Conservation (phyloP, 92 coral and sea anemone genomes). For the Bergia puertoricense region DNA sequence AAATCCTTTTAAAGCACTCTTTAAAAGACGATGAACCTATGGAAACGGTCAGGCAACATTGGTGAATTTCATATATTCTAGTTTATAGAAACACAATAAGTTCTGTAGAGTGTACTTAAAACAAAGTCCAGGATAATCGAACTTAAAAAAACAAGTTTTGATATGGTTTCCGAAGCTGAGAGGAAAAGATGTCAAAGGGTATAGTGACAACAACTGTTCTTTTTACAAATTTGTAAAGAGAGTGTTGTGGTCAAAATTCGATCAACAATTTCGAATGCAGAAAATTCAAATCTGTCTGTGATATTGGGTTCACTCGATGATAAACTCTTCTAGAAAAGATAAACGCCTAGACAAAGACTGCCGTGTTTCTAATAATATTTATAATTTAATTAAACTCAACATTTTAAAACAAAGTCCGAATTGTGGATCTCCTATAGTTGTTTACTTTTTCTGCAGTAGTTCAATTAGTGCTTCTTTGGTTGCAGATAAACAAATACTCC, state of each 20-base stretch:
- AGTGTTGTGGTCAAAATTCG: constrained; percentile 4
- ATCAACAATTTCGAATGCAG: background rate
- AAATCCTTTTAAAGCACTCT: constrained; percentile 3
- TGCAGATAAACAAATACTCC: constrained; percentile 18
- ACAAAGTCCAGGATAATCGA: constrained; percentile 27
- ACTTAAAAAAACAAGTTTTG: background rate
- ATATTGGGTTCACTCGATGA: background rate
- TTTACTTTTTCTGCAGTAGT: constrained; percentile 8
- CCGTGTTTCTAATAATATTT: background rate
- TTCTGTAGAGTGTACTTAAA: background rate
- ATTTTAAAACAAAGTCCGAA: background rate
- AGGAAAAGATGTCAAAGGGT: background rate
- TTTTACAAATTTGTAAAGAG: background rate
- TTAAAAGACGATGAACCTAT: background rate
- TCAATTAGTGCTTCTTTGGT: constrained; percentile 25
- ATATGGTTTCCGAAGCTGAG: background rate
- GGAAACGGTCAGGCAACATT: constrained; percentile 20
- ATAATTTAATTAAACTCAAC: background rate
- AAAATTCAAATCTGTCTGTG: constrained; percentile 1
- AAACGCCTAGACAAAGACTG: constrained; percentile 3
- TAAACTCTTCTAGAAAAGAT: background rate
- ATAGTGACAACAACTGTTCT: background rate
- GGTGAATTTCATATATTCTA: constrained; percentile 9
- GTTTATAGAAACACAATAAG: constrained; percentile 1
- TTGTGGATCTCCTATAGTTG: background rate